Percentiles rank a stretch among this genome's conserved stretches.
phyloP scores from a whole-genome alignment of 2,797 vertebrate species.

The Microctenopoma stevenorrisi region DNA sequence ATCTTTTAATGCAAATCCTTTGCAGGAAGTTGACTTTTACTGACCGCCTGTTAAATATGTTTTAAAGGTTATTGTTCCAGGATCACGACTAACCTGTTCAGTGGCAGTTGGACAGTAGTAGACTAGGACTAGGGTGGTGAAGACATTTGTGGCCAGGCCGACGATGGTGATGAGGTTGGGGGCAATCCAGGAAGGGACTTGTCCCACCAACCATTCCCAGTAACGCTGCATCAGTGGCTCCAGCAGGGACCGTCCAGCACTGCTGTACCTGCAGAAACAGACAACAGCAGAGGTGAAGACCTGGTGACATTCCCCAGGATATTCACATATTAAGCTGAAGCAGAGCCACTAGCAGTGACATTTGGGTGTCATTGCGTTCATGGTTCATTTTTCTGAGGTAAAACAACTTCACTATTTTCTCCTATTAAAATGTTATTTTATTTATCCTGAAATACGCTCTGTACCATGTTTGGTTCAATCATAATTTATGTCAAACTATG shows the following conservation, averaged over 20 bases:
- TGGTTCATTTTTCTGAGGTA: too few relatives aligned
- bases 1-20: too few relatives aligned
- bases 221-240: constrained; percentile 98
- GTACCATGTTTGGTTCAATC: neutral
- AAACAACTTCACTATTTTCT: too few relatives aligned
- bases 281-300: constrained; percentile 12
- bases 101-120: constrained; percentile 97
- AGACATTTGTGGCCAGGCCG: constrained; percentile 94
- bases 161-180: constrained; percentile 97
- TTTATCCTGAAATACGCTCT: too few relatives aligned
- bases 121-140: constrained; percentile 93
- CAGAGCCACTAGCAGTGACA: too few relatives aligned
- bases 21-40: too few relatives aligned
- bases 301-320: neutral
- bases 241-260: constrained; percentile 91
- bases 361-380: too few relatives aligned
- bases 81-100: constrained; percentile 86
- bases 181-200: constrained; percentile 94
- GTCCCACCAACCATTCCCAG: constrained; percentile 96
- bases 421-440: too few relatives aligned
- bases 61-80: neutral
- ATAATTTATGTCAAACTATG: neutral
- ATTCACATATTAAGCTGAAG: too few relatives aligned
- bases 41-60: neutral
- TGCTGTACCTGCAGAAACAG: constrained; percentile 86